Evolutionary conservation across 92 coral and sea anemone genomes (phyloP).

Genomic region (Epizoanthus rinbou): DNA sequence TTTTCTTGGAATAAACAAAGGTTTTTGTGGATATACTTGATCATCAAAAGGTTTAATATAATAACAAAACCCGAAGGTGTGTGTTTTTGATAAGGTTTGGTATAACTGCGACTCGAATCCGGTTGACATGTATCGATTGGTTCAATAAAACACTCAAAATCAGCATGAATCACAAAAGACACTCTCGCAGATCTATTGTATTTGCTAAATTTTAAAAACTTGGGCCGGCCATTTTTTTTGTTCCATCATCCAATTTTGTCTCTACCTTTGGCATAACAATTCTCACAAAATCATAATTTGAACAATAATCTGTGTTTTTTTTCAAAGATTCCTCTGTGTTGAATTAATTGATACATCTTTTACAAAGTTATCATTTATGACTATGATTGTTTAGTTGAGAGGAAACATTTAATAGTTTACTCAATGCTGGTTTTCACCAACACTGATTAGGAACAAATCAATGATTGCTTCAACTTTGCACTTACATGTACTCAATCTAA

Average conservation of each 20-base stretch:
- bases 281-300: background rate
- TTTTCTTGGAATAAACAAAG: background rate
- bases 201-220: background rate
- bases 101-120: too few relatives aligned
- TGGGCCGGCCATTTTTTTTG: too few relatives aligned
- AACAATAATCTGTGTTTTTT: background rate
- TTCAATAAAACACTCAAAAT: background rate
- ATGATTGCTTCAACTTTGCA: too few relatives aligned
- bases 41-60: too few relatives aligned
- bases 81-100: too few relatives aligned
- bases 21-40: background rate
- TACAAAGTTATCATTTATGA: background rate
- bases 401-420: too few relatives aligned
- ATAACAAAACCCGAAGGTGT: too few relatives aligned
- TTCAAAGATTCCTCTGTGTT: background rate
- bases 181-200: background rate
- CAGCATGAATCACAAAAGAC: conserved; percentile 6
- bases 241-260: too few relatives aligned
- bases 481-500: too few relatives aligned
- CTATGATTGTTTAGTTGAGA: background rate
- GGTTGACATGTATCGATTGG: background rate
- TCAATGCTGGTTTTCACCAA: too few relatives aligned
- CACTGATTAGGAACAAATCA: too few relatives aligned
- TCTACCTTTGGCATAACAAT: background rate
- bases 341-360: background rate